phyloP scores from a whole-genome alignment of 2,797 vertebrate genomes.

The Rhinichthys osculus region DNA sequence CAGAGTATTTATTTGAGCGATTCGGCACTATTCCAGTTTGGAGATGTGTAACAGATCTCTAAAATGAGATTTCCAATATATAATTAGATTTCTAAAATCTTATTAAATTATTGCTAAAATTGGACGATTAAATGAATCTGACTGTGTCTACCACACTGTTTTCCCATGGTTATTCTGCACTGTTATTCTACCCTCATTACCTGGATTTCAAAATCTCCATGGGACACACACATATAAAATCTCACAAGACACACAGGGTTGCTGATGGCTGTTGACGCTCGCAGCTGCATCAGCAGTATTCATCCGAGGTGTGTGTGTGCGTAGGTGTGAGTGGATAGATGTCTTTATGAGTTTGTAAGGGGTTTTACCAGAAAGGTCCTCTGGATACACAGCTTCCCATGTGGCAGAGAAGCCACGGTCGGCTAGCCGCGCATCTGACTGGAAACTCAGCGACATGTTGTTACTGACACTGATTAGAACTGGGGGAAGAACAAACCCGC shows the following conservation, averaged over 20 bases:
- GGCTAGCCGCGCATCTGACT: slow-evolving; percentile 76
- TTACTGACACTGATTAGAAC: slow-evolving; percentile 76
- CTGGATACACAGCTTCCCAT: slow-evolving; percentile 81
- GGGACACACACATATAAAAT: slow-evolving; percentile 2
- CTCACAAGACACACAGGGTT: slow-evolving; percentile 4
- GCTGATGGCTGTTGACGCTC: neutral
- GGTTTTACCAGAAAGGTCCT: slow-evolving; percentile 78
- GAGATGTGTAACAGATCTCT: slow-evolving; percentile 31
- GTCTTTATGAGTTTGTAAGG: slow-evolving; percentile 33
- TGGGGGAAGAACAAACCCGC: slow-evolving; percentile 77
- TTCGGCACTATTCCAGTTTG: slow-evolving; percentile 27
- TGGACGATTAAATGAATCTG: neutral
- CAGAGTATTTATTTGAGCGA: slow-evolving; percentile 43
- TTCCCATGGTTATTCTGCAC: neutral
- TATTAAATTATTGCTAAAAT: neutral
- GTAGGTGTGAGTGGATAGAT: slow-evolving; percentile 26
- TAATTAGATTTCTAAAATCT: slow-evolving; percentile 2
- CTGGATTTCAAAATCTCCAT: slow-evolving; percentile 12
- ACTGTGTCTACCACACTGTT: neutral
- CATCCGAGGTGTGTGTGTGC: slow-evolving; percentile 23
- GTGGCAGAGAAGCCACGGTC: slow-evolving; percentile 79
- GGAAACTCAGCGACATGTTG: slow-evolving; percentile 74
- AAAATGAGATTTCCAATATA: neutral
- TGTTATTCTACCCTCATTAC: slow-evolving; percentile 1
- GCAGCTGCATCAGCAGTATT: slow-evolving; percentile 41